Evolutionary conservation across 2,888 invertebrate species (phyloP), one percentile per base, ranked within the genome.

Genomic region (Spialia ferax): DNA sequence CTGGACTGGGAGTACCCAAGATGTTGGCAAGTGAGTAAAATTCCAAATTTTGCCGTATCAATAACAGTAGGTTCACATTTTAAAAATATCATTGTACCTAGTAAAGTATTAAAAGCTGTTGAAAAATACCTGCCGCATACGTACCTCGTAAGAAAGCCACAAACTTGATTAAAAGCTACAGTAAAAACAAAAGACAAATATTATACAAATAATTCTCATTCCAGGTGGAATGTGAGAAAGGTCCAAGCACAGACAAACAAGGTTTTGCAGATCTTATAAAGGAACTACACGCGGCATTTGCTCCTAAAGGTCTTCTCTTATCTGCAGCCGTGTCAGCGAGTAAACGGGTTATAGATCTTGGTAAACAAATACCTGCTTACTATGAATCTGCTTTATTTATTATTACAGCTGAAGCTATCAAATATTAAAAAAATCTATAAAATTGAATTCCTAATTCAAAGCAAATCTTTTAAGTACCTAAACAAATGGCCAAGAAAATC

Each of bases 1-100:
- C 93, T 99, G 29, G 98, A 98, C 82, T 99, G 98, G 98, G 98
- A 99, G 81, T 99, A 98, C 84, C 98, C 98, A 0, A 97, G 96
- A 72, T 98, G 98, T 81, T 98, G 98, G 98, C 98, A 98, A 94
- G 96, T 96, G 65, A 79, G 80, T 77, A 22, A 20, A 38, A 2
- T 45, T 15, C 4, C 18, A 18, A 18, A 32, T 32, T 29, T 29
- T 7, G 29, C 4, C 29, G 3, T 4, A 26, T 26, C 26, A n/a
- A n/a, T n/a, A n/a, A n/a, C n/a, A n/a, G n/a, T n/a, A n/a, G n/a
- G n/a, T n/a, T n/a, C n/a, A n/a, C n/a, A n/a, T n/a, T n/a, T n/a
- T n/a, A 32, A 8, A 32, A 32, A 32, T 32, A 32, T 8, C 4
- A 32, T 32, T 32, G 8, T 2, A 26, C 26, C n/a, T n/a, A n/a